phyloP scores from a whole-genome alignment of 2,113 vertebrate species.

The Benitochromis conjunctus region DNA sequence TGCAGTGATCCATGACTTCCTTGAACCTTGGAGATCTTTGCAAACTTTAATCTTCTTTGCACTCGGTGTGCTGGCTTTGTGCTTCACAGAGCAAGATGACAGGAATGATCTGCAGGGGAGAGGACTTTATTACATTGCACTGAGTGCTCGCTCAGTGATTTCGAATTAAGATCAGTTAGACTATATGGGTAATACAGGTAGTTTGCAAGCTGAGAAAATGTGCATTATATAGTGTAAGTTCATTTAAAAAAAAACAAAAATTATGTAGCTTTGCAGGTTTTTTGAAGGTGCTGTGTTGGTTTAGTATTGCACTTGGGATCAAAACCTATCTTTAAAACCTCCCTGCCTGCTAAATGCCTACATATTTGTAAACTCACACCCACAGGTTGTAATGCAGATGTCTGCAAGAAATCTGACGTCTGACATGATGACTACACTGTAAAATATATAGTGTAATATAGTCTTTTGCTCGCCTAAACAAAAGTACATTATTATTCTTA shows the following conservation, averaged over 20 bases:
- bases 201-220: neutral
- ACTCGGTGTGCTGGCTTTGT: neutral
- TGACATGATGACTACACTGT: neutral
- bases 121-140: constrained; percentile 24
- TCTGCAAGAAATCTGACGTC: neutral
- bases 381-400: neutral
- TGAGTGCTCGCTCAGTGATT: constrained; percentile 1
- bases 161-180: neutral
- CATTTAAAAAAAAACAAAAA: neutral
- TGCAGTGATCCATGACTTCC: constrained; percentile 20
- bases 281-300: neutral
- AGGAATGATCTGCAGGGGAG: constrained; percentile 13
- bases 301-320: neutral
- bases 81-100: constrained; percentile 44
- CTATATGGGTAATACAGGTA: neutral
- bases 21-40: constrained; percentile 52
- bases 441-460: neutral
- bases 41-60: constrained; percentile 36
- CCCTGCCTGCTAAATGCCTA: neutral
- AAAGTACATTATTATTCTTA: neutral
- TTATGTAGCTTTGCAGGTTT: neutral
- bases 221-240: neutral
- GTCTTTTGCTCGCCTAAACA: neutral
- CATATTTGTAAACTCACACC: neutral
- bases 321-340: neutral